These are phyloP conservation scores for Macrosteles quadrilineatus DNA, from an alignment of 1,140 invertebrate species.

Conservation along the genomic window DNA sequence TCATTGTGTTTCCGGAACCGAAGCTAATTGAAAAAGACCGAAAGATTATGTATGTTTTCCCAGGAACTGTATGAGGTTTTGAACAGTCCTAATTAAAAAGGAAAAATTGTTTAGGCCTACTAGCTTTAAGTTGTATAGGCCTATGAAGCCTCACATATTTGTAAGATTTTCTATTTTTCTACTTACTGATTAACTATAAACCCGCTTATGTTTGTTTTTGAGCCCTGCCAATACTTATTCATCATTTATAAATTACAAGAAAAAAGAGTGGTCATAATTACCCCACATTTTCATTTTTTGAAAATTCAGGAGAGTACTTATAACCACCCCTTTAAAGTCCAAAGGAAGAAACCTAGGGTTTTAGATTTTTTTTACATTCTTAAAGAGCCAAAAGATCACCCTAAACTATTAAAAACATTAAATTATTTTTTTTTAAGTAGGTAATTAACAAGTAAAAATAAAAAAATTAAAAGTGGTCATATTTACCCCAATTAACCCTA, in stretches of 20 bases:
- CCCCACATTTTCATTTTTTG: not conserved
- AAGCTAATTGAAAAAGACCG: slow-evolving; percentile 6
- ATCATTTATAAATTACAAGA: not conserved
- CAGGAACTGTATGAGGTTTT: not conserved
- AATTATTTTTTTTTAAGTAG: no score
- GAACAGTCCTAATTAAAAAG: not conserved
- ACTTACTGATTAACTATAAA: not conserved
- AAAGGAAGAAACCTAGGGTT: not conserved
- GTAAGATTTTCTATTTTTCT: not conserved
- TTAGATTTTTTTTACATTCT: not conserved
- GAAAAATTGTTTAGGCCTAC: not conserved
- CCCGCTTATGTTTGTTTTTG: not conserved
- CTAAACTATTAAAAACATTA: no score
- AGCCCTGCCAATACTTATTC: not conserved
- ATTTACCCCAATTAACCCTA: no score
- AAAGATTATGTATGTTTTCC: slow-evolving; percentile 8
- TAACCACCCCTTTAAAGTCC: slow-evolving; percentile 13
- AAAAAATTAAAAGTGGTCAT: no score
- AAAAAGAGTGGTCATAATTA: slow-evolving; percentile 8
- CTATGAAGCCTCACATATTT: not conserved
- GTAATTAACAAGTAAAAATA: no score
- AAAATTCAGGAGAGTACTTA: not conserved
- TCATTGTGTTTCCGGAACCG: slow-evolving; percentile 1
- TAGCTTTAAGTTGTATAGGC: not conserved
- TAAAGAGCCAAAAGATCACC: no score